These are phyloP conservation scores for Cryptus armator DNA, from an alignment of 2,888 invertebrate species.

Conservation along the genomic window DNA sequence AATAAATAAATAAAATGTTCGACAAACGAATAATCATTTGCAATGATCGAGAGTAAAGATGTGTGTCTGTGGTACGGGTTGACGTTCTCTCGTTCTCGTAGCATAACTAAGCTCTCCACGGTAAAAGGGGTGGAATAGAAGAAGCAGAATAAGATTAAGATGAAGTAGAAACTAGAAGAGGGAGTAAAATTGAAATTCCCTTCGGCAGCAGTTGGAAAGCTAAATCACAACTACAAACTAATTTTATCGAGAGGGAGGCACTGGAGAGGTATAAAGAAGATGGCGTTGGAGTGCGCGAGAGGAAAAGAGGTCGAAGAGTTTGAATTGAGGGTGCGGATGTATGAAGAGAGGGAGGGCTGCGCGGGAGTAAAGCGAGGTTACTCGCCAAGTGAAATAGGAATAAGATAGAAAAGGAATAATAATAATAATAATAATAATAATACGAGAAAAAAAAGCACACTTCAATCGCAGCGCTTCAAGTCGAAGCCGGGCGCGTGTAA, in stretches of 20 bases:
- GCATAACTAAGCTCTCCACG: not conserved
- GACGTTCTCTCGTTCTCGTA: not conserved
- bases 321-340: constrained; percentile 63
- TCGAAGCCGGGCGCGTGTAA: constrained; percentile 74
- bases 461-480: constrained; percentile 75
- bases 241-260: constrained; percentile 71
- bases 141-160: constrained; percentile 25
- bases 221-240: constrained; percentile 79
- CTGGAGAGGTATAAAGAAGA: constrained; percentile 25
- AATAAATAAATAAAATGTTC: not conserved
- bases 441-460: constrained; percentile 62
- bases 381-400: constrained; percentile 55
- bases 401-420: constrained; percentile 50
- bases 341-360: constrained; percentile 41
- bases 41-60: not conserved
- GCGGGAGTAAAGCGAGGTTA: constrained; percentile 19
- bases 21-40: constrained; percentile 6
- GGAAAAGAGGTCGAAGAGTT: constrained; percentile 60
- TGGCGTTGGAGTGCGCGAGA: constrained; percentile 46
- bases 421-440: constrained; percentile 36
- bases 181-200: constrained; percentile 75
- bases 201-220: constrained; percentile 70
- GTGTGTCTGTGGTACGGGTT: constrained; percentile 6
- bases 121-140: not conserved
- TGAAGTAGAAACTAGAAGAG: constrained; percentile 28